Base-by-base conservation (phyloP, 2,113 vertebrate genomes). In the Sus scrofa region DNA sequence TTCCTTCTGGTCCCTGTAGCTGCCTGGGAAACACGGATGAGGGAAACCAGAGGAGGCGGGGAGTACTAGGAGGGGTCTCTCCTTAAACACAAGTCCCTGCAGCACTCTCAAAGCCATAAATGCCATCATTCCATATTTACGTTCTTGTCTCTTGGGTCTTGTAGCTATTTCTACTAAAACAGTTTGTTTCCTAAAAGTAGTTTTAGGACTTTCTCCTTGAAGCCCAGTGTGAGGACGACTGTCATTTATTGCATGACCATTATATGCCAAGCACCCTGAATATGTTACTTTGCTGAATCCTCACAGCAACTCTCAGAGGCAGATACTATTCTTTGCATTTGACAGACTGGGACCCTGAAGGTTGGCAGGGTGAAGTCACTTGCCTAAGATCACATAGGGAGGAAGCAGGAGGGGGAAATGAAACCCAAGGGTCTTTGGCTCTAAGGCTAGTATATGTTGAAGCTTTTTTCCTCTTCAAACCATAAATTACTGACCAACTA, bases 401-500 rank as follows among this genome's bases (percentile, higher is more conserved):
- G n/a, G 37, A 86, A 65, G 54, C 27, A 89, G 60, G 20, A 91
- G 27, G 18, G 26, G 67, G 16, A 77, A 92, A 94, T 73, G n/a
- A 93, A 78, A 58, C 22, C 50, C 68, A 89, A 71, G 32, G 30
- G 37, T 71, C 50, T 73, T 54, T 32, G 88, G 74, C 44, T 86
- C 65, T 70, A 81, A 82, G 60, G 75, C 20, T 27, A 68, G 0
- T 73, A n/a, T 74, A 22, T 68, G 93, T 74, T 96, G 78, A 89
- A 89, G 22, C 18, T 62, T 96, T 85, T 37, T 87, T 93, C 60
- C 56, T 96, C 74, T 73, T 86, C 20, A 94, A 96, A 96, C 86
- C 94, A 93, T 91, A 98, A 97, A 97, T 74, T 94, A 93, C 27
- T 63, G 91, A 34, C 32, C 73, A 94, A 86, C 95, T 95, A 96